Evolutionary conservation across 2,888 invertebrate species (phyloP).

Genomic region (Heliothis peltigera): DNA sequence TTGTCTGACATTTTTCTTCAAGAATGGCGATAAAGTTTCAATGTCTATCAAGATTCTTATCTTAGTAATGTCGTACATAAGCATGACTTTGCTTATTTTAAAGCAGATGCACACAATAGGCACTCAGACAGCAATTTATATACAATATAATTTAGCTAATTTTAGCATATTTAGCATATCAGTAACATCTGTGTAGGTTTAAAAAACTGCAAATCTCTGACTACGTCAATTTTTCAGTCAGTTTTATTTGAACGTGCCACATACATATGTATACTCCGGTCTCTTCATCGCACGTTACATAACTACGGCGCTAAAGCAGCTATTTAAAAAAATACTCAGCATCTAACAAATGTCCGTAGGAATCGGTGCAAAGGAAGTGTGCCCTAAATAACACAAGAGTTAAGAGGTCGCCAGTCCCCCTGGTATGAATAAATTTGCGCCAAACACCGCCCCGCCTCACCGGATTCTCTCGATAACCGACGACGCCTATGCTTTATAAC

Average conservation of each 20-base stretch:
- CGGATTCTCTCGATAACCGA: conserved; percentile 88
- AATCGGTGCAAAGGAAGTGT: conserved; percentile 77
- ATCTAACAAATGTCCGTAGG: conserved; percentile 63
- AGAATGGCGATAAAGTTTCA: conserved; percentile 17
- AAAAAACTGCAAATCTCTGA: too few species aligned
- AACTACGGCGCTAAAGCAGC: conserved; percentile 12
- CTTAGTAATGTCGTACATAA: not conserved
- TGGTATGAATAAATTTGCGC: conserved; percentile 87
- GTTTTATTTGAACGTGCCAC: not conserved
- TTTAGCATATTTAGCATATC: too few species aligned
- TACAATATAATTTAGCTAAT: too few species aligned
- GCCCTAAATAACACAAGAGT: conserved; percentile 86
- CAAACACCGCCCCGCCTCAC: conserved; percentile 74
- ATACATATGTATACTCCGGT: not conserved
- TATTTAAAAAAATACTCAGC: conserved; percentile 63
- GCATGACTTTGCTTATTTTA: not conserved
- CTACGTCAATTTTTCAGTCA: not conserved
- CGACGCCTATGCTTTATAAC: conserved; percentile 89
- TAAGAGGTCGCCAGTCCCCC: conserved; percentile 82
- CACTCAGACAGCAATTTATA: too few species aligned
- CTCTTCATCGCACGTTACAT: conserved; percentile 7
- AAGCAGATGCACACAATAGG: not conserved
- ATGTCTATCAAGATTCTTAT: conserved; percentile 7
- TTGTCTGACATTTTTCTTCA: conserved; percentile 8
- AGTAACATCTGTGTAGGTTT: too few species aligned